Conservation (phyloP, 2,797 vertebrate species). For the Rousettus madagascariensis region DNA sequence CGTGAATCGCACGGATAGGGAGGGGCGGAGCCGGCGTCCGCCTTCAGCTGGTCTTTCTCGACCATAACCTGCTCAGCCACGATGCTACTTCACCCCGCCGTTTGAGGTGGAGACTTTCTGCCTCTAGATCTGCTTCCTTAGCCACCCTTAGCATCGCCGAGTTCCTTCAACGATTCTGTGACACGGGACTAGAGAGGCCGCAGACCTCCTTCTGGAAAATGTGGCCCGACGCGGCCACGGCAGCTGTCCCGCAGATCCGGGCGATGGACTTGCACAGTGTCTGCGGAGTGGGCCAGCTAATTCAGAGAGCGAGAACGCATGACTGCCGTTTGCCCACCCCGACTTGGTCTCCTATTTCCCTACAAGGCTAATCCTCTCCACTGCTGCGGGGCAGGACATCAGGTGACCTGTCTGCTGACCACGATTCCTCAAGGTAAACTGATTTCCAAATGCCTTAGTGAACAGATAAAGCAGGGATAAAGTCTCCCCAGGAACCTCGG, state of each 20-base stretch:
- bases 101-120: fast-evolving
- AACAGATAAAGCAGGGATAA: not conserved
- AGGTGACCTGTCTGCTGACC: not conserved
- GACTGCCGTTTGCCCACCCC: not conserved
- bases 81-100: not conserved
- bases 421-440: not conserved
- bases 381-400: no score
- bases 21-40: not conserved
- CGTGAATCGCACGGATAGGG: fast-evolving
- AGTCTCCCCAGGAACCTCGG: not conserved
- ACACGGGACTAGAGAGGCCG: not conserved
- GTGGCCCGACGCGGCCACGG: fast-evolving
- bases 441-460: not conserved
- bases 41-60: not conserved
- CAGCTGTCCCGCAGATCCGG: no score
- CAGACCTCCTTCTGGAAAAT: not conserved
- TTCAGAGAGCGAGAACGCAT: not conserved
- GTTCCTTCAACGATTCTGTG: fast-evolving
- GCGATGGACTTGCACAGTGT: fast-evolving
- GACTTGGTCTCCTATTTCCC: not conserved
- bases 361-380: not conserved
- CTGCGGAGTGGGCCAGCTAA: fast-evolving
- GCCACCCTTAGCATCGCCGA: not conserved
- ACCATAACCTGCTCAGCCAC: fast-evolving
- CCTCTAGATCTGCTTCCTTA: not conserved